Base-by-base conservation (phyloP, 1,140 invertebrate species). In the Cherax quadricarinatus region DNA sequence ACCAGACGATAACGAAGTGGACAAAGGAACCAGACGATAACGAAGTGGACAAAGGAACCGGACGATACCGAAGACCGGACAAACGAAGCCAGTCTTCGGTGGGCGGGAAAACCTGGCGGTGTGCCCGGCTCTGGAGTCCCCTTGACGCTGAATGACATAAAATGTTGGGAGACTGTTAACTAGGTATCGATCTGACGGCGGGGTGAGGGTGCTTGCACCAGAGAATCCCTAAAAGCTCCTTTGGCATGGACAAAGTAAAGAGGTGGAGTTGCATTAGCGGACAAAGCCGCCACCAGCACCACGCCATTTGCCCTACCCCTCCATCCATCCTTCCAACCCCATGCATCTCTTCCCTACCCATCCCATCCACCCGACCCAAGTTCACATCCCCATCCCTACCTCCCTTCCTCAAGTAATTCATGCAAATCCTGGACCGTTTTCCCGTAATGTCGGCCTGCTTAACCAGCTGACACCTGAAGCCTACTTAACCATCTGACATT, bases 231-330 rank as follows among this genome's bases (percentile, higher is more conserved):
- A 91, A 91, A 91, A 91, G 89, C 81, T 91, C 51, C 70, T 91
- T 75, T 84, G 70, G 66, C 62, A 16, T 66, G 82, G 79, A 91
- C 89, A 91, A 91, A 91, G 89, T 91, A 85, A 60, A 91, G 89
- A 91, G 89, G 89, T 85, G 82, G 83, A 18, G 24, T 82, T 91
- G 89, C 89, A 91, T 91, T 91, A 91, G 89, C 51, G 89, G 84
- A 91, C 89, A 91, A 91, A 91, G 89, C 81, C 82, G 24, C 41
- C 82, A 91, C 83, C 81, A 91, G 70, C 83, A 60, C 89, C 66
- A 14, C 66, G 14, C 66, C 82, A 79, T 91, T 85, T 78, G 48
- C 89, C 84, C 82, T 66, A 66, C 14, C 41, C 70, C 14, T 14
- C 53, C 53, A 57, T 57, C 53, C 53, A 4, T 14, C 53, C 6